These are phyloP conservation scores for Dendropsophus ebraccatus DNA, from an alignment of 2,113 vertebrate species.

Conservation along the genomic window DNA sequence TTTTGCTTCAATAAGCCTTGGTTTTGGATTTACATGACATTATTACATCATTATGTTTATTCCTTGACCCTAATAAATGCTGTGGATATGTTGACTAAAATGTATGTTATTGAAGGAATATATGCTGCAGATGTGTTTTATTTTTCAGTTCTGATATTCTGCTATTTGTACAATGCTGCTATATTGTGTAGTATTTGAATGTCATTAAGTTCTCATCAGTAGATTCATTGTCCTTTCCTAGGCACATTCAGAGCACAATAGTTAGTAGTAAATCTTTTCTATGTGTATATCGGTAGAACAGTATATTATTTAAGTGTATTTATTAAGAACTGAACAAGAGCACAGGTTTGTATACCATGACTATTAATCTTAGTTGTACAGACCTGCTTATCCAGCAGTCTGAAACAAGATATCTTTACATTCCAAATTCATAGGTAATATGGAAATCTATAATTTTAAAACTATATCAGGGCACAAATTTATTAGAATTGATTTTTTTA, in stretches of 20 bases:
- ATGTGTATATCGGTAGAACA: neutral
- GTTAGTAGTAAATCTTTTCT: neutral
- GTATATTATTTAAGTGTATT: constrained; percentile 35
- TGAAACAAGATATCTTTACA: neutral
- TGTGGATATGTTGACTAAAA: neutral
- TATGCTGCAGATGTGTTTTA: constrained; percentile 17
- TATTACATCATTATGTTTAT: neutral
- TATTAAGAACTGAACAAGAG: constrained; percentile 24
- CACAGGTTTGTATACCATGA: neutral
- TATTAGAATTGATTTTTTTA: neutral
- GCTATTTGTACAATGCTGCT: constrained; percentile 34
- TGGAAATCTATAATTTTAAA: neutral
- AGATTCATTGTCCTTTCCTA: neutral
- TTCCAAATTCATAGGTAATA: neutral
- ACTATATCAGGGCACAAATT: neutral
- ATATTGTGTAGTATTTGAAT: constrained; percentile 11
- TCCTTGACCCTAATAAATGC: neutral
- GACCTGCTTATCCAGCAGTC: neutral
- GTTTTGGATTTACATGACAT: neutral
- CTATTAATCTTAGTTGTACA: neutral
- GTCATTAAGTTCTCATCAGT: neutral
- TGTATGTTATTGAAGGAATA: neutral
- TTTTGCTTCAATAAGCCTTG: neutral
- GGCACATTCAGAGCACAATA: neutral
- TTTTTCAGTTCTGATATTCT: constrained; percentile 6